Percentiles rank a stretch among this genome's conserved stretches.
phyloP scores from a whole-genome alignment of 92 coral and sea anemone species.

The Heliopora coerulea region DNA sequence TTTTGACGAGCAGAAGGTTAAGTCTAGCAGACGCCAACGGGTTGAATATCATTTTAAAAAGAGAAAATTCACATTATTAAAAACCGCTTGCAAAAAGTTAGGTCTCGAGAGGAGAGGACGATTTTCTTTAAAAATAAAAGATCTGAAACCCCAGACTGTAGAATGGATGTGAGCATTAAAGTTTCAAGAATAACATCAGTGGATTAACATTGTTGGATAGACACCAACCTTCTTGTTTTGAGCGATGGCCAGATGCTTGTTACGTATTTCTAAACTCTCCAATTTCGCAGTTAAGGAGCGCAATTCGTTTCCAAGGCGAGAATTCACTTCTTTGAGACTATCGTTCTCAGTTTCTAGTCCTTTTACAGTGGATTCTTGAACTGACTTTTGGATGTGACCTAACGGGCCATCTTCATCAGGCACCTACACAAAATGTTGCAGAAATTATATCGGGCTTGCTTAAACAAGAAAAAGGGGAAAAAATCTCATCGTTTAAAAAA shows the following conservation, averaged over 20 bases:
- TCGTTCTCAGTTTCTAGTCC: conserved; percentile 10
- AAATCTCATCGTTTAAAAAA: neutral
- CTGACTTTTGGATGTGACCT: conserved; percentile 11
- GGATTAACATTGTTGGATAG: neutral
- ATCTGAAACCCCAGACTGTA: too few relatives aligned
- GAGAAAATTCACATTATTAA: too few relatives aligned
- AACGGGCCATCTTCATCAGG: conserved; percentile 17
- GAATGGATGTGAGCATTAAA: too few relatives aligned
- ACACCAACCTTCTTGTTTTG: conserved; percentile 20
- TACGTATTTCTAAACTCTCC: conserved; percentile 37
- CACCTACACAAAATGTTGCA: conserved; percentile 5
- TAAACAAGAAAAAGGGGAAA: neutral
- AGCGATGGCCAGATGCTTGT: conserved; percentile 33
- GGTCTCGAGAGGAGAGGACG: too few relatives aligned
- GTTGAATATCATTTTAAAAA: too few relatives aligned
- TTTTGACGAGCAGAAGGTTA: too few relatives aligned
- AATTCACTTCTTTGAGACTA: conserved; percentile 20
- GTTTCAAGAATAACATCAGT: conserved; percentile 24
- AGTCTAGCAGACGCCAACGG: too few relatives aligned
- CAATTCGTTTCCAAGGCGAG: neutral
- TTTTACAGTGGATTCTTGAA: conserved; percentile 20
- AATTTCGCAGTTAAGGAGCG: conserved; percentile 30
- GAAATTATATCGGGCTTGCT: neutral
- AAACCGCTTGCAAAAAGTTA: too few relatives aligned
- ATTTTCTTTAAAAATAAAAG: too few relatives aligned